A percentile compares a stretch with the other conserved stretches of the same genome.
phyloP scores from a whole-genome alignment of 2,113 vertebrate genomes.

The Podiceps cristatus region DNA sequence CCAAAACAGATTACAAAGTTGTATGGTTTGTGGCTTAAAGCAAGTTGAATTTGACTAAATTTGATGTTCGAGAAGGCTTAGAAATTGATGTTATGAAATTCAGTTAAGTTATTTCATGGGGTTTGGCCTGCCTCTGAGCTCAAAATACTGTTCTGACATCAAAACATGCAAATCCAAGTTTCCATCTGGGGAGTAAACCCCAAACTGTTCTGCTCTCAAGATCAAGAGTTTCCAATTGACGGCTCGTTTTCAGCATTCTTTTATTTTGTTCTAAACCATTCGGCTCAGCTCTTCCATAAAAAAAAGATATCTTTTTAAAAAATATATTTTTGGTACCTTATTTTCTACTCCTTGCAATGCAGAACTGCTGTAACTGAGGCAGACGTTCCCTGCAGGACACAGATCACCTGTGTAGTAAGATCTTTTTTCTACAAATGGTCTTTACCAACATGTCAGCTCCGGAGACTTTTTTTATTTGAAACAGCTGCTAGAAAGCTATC shows the following conservation, averaged over 20 bases:
- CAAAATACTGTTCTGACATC: not conserved
- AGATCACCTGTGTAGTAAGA: not conserved
- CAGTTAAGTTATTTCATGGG: not conserved
- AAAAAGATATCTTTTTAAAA: not conserved
- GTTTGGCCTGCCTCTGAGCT: not conserved
- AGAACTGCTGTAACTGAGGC: not conserved
- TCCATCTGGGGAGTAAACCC: not conserved
- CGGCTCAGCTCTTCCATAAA: not conserved
- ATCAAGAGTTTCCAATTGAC: not conserved
- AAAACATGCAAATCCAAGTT: not conserved
- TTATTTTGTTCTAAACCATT: not conserved
- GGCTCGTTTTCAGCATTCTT: not conserved
- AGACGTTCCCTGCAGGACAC: not conserved
- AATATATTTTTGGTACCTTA: not conserved
- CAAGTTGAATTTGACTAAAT: not conserved
- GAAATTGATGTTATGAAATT: not conserved
- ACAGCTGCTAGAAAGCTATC: not conserved
- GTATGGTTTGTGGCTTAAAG: not conserved
- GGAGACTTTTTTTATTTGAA: not conserved
- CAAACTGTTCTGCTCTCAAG: not conserved
- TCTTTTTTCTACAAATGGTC: not conserved
- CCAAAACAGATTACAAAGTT: not conserved
- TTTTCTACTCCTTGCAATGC: not conserved
- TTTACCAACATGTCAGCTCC: not conserved
- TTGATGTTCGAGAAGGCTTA: not conserved